Evolutionary conservation across 2,888 invertebrate genomes (phyloP), one percentile per base, ranked within the genome.

Genomic region (Plemyria rubiginata): DNA sequence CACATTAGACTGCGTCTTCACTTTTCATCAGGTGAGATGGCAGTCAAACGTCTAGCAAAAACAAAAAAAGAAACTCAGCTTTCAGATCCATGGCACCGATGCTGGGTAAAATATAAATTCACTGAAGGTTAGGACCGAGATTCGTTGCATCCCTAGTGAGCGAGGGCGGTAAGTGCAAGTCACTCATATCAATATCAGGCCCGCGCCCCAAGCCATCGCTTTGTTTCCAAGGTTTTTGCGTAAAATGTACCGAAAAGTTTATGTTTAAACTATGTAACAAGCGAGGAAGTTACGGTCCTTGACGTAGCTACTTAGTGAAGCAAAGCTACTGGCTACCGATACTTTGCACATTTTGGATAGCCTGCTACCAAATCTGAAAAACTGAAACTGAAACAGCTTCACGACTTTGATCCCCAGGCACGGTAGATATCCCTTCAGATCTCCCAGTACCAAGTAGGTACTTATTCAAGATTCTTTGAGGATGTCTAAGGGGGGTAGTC

Each of bases 171-270:
- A 88, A 87, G 75, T 87, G 93, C 93, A 93, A 93, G 93, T 93
- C 93, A 93, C 87, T 87, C 85, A 86, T 92, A 92, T 93, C 92
- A 87, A 93, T 93, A 93, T 87, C 90, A 85, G 86, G 67, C 77
- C 65, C 67, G 73, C 77, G 76, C 73, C 72, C 71, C 54, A 36
- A 67, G 66, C 72, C 56, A 50, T 46, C 76, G 85, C 85, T 89
- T 90, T 88, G 90, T 90, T 88, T 85, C 81, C 81, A 73, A 77
- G 79, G 78, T 89, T 90, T 88, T 88, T 88, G 87, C 81, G 75
- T 73, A 85, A 84, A 83, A 82, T 71, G 70, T 67, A 70, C 52
- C 65, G 59, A 62, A 67, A 72, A 70, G 61, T 70, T 70, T 12
- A 48, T 61, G 64, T 73, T 64, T 67, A 65, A 71, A 72, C 67